Evolutionary conservation across 2,888 invertebrate genomes (phyloP).

Genomic region (Lepidonotus clava): DNA sequence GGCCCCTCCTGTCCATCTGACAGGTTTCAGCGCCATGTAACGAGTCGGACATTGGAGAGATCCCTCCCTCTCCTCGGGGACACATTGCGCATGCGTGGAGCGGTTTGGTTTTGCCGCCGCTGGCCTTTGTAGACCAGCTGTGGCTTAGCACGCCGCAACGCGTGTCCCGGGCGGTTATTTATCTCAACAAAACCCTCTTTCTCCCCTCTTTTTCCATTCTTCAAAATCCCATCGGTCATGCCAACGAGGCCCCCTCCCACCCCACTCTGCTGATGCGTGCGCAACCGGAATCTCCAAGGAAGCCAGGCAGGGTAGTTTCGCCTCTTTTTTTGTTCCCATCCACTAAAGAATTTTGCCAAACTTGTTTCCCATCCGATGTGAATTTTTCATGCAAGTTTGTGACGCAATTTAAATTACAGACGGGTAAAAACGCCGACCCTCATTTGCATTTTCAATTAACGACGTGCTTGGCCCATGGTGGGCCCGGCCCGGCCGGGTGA

Average conservation of each 20-base stretch:
- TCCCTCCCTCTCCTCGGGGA: no score
- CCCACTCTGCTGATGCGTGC: not conserved
- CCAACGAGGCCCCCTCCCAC: not conserved
- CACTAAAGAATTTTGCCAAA: not conserved
- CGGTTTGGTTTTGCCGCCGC: no score
- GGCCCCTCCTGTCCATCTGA: no score
- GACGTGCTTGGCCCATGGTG: not conserved
- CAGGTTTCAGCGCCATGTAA: no score
- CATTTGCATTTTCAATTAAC: constrained; percentile 48
- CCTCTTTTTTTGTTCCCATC: not conserved
- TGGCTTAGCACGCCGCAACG: no score
- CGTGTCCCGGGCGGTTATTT: no score
- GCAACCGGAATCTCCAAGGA: not conserved
- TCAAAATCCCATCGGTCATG: constrained; percentile 1
- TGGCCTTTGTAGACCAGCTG: no score
- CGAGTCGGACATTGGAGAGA: no score
- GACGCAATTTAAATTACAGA: constrained; percentile 48
- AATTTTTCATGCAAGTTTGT: constrained; percentile 29
- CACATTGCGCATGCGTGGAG: no score
- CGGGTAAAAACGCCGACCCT: not conserved
- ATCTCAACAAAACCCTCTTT: not conserved
- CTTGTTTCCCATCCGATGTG: not conserved
- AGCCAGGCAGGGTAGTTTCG: not conserved
- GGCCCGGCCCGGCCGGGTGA: not conserved
- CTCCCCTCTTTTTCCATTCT: not conserved